Conservation (phyloP, 2,888 invertebrate genomes). For the Volucella inflata region DNA sequence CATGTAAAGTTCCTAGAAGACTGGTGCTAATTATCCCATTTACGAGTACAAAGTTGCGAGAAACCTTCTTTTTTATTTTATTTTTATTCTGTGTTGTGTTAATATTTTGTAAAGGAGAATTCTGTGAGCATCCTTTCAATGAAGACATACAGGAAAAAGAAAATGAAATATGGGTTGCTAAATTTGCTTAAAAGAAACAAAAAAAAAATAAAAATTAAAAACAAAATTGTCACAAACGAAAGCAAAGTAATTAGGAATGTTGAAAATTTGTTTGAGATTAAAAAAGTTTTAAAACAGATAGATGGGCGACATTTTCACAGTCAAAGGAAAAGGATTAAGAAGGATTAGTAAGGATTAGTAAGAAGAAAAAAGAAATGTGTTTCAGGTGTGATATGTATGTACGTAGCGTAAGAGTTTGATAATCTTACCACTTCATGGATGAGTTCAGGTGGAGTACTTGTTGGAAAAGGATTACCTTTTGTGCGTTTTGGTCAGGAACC, state of each 20-base stretch:
- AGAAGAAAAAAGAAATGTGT: no score
- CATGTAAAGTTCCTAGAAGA: background rate
- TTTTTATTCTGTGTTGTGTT: background rate
- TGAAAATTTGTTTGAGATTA: slow-evolving; percentile 65
- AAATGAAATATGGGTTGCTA: slow-evolving; percentile 24
- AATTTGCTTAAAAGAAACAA: slow-evolving; percentile 49
- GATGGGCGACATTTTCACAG: background rate
- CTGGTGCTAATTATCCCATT: slow-evolving; percentile 49
- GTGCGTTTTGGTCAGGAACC: no score
- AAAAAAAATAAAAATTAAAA: slow-evolving; percentile 36
- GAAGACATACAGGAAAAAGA: slow-evolving; percentile 7
- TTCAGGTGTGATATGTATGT: no score
- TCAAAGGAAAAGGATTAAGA: slow-evolving; percentile 1
- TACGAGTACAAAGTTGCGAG: background rate
- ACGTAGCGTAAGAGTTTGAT: no score
- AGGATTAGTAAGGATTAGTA: background rate
- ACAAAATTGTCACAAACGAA: no score
- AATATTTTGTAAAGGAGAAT: slow-evolving; percentile 27
- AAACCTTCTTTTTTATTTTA: background rate
- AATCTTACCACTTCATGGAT: no score
- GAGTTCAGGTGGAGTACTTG: no score
- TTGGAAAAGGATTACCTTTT: no score
- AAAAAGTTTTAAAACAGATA: slow-evolving; percentile 32
- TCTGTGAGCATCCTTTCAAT: slow-evolving; percentile 13
- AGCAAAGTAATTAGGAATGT: slow-evolving; percentile 63